Evolutionary conservation across 2,888 invertebrate species (phyloP).

Genomic region (Melanostoma scalare): DNA sequence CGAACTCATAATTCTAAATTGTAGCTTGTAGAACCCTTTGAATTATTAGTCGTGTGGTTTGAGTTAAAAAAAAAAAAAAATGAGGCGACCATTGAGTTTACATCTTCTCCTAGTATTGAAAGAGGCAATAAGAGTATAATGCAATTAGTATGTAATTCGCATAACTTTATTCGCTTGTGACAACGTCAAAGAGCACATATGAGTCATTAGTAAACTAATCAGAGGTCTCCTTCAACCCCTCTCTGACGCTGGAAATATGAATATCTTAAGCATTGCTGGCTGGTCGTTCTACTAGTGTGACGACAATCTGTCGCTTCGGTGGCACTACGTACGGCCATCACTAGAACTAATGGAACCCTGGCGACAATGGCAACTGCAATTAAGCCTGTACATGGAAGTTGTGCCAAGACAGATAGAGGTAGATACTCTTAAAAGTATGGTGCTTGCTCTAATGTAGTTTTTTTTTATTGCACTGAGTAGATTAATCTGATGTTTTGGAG

Average conservation of each 20-base stretch:
- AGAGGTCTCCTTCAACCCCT: not conserved
- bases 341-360: constrained; percentile 44
- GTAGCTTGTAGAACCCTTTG: constrained; percentile 13
- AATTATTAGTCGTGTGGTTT: constrained; percentile 13
- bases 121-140: constrained; percentile 39
- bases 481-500: constrained; percentile 23
- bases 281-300: not conserved
- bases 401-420: constrained; percentile 7
- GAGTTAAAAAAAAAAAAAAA: constrained; percentile 25
- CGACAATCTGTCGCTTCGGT: not conserved
- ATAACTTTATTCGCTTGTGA: constrained; percentile 9
- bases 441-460: constrained; percentile 46
- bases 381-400: constrained; percentile 46
- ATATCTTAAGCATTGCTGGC: constrained; percentile 24
- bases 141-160: constrained; percentile 50
- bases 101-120: not conserved
- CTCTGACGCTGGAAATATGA: not conserved
- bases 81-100: constrained; percentile 27
- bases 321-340: constrained; percentile 4
- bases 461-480: constrained; percentile 44
- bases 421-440: constrained; percentile 41
- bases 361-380: constrained; percentile 39
- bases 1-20: constrained; percentile 18
- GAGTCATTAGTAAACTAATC: constrained; percentile 42
- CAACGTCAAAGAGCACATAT: constrained; percentile 20